phyloP scores from a whole-genome alignment of 2,113 vertebrate genomes.

The Grammomys dolichurus region DNA sequence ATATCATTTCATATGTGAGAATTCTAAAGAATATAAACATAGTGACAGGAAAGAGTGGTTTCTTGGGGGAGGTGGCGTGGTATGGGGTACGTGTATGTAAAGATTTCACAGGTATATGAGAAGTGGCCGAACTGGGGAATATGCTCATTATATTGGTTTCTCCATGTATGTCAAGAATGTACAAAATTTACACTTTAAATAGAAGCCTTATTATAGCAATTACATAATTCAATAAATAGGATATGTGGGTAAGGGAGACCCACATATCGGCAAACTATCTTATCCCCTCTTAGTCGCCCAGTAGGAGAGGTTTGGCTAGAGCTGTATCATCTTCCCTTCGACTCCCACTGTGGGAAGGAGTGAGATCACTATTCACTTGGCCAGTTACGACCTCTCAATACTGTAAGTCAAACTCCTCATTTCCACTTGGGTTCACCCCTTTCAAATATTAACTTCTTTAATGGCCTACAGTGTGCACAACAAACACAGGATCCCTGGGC shows the following conservation, averaged over 20 bases:
- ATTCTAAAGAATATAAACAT: not conserved
- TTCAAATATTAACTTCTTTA: constrained; percentile 79
- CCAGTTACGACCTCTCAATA: not conserved
- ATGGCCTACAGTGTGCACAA: constrained; percentile 42
- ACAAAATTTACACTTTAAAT: constrained; percentile 48
- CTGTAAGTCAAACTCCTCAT: constrained; percentile 61
- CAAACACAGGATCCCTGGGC: not conserved
- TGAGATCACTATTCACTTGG: not conserved
- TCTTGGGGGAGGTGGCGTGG: not conserved
- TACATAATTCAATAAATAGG: not conserved
- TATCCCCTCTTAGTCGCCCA: not conserved
- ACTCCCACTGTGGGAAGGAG: not conserved
- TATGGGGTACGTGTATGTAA: not conserved
- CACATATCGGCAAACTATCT: not conserved
- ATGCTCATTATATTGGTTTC: constrained; percentile 12
- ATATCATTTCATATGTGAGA: not conserved
- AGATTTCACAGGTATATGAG: not conserved
- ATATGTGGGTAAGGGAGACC: too few species aligned
- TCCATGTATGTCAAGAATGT: not conserved
- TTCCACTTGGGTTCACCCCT: constrained; percentile 63
- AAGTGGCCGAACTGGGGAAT: not conserved
- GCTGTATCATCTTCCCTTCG: not conserved
- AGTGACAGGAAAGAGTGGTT: constrained; percentile 10
- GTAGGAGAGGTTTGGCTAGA: not conserved
- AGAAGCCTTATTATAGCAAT: not conserved